Evolutionary conservation across 2,113 vertebrate species (phyloP).

Genomic region (Crotophaga sulcirostris): DNA sequence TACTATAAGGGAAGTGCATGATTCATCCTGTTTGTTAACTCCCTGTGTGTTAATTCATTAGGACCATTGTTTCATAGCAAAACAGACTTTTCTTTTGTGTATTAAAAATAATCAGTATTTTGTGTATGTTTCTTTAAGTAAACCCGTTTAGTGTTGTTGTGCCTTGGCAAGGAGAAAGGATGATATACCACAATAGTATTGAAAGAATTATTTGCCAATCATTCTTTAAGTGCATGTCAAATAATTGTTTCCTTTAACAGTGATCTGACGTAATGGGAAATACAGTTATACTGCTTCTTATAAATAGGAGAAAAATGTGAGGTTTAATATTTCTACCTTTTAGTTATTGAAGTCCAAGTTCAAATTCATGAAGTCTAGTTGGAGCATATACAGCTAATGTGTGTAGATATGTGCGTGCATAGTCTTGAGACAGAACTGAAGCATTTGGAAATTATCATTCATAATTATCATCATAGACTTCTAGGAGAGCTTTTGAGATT

Average conservation of each 20-base stretch:
- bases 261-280: neutral
- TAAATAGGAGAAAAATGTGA: neutral
- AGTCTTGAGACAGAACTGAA: neutral
- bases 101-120: neutral
- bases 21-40: neutral
- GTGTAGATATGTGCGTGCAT: neutral
- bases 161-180: neutral
- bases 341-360: neutral
- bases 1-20: neutral
- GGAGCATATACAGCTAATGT: neutral
- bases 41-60: neutral
- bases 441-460: constrained; percentile 21
- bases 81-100: neutral
- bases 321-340: neutral
- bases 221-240: neutral
- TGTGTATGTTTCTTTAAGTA: constrained; percentile 4
- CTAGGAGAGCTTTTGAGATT: constrained; percentile 15
- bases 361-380: neutral
- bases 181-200: neutral
- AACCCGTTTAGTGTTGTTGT: rapidly evolving
- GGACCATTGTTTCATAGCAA: neutral
- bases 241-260: neutral
- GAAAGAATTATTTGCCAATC: neutral
- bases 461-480: neutral
- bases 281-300: neutral